phyloP scores from a whole-genome alignment of 1,140 invertebrate species.

The Drosophila bocki region DNA sequence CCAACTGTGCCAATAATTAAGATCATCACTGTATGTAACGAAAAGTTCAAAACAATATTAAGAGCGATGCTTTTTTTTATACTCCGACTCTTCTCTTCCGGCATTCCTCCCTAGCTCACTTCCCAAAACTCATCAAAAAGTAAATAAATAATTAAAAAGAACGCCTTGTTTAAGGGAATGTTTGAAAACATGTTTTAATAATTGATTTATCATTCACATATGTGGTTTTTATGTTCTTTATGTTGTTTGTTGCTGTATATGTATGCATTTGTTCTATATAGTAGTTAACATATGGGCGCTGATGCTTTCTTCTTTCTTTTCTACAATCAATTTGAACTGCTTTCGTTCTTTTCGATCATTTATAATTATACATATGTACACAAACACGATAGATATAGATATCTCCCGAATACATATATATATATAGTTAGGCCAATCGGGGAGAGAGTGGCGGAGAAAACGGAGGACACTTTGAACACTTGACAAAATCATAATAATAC shows the following conservation, averaged over 20 bases:
- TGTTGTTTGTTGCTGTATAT: conserved; percentile 20
- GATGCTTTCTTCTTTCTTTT: conserved; percentile 20
- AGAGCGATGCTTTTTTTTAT: too few species aligned
- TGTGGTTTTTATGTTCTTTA: conserved; percentile 24
- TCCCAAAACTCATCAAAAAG: not conserved
- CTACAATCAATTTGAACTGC: conserved; percentile 34
- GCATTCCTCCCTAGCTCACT: not conserved
- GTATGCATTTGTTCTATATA: conserved; percentile 51
- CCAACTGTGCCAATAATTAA: too few species aligned
- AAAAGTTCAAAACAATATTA: too few species aligned
- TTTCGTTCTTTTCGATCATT: conserved; percentile 36
- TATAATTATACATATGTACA: conserved; percentile 51
- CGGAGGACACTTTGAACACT: conserved; percentile 18
- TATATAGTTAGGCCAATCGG: conserved; percentile 11
- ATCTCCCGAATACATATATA: conserved; percentile 28
- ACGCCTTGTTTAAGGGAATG: conserved; percentile 42
- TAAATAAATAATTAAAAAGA: conserved; percentile 9
- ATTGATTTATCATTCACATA: conserved; percentile 57
- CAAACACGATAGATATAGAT: conserved; percentile 25
- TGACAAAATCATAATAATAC: conserved; percentile 65
- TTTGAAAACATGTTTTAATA: conserved; percentile 63
- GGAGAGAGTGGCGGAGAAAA: conserved; percentile 10
- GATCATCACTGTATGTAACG: too few species aligned
- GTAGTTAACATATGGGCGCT: conserved; percentile 51
- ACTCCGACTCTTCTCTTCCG: too few species aligned